Evolutionary conservation across 53 echinoderm and acorn worm species (phyloP).

Genomic region (Crossaster papposus): DNA sequence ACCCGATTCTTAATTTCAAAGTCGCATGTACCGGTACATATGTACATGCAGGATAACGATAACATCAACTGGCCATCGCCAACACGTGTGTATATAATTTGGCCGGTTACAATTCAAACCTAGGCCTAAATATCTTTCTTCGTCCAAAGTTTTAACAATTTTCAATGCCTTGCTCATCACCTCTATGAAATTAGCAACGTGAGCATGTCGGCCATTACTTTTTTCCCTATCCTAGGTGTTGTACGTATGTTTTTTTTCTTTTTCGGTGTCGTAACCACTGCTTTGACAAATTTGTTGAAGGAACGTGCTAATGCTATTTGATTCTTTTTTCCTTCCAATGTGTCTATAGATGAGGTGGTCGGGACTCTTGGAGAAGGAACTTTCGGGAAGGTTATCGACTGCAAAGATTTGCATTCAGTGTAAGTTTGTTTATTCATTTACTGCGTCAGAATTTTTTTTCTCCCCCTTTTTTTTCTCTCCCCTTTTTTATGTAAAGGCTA

Average conservation of each 20-base stretch:
- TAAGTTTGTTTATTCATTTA: slow-evolving; percentile 37
- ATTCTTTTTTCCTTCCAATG: slow-evolving; percentile 35
- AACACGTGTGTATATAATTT: background rate
- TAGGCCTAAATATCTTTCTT: background rate
- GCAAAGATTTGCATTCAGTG: slow-evolving; percentile 76
- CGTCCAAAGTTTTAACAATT: background rate
- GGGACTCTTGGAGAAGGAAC: slow-evolving; percentile 94
- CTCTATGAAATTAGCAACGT: slow-evolving; percentile 6
- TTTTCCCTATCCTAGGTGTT: slow-evolving; percentile 21
- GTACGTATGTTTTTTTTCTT: background rate
- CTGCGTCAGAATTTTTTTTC: background rate
- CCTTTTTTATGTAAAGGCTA: too few species aligned
- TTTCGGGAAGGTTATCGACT: slow-evolving; percentile 93
- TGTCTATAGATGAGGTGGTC: slow-evolving; percentile 80
- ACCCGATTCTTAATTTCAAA: background rate
- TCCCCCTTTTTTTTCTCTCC: background rate
- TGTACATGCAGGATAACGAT: background rate
- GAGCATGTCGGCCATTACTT: slow-evolving; percentile 14
- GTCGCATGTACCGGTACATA: background rate
- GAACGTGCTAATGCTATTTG: slow-evolving; percentile 25
- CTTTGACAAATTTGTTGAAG: background rate
- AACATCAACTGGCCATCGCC: background rate
- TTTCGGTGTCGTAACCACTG: background rate
- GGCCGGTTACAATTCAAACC: background rate
- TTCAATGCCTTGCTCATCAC: background rate